A percentile compares a stretch with the other conserved stretches of the same genome.
phyloP scores from a whole-genome alignment of 2,797 vertebrate genomes.

The Enteromius treurensis region DNA sequence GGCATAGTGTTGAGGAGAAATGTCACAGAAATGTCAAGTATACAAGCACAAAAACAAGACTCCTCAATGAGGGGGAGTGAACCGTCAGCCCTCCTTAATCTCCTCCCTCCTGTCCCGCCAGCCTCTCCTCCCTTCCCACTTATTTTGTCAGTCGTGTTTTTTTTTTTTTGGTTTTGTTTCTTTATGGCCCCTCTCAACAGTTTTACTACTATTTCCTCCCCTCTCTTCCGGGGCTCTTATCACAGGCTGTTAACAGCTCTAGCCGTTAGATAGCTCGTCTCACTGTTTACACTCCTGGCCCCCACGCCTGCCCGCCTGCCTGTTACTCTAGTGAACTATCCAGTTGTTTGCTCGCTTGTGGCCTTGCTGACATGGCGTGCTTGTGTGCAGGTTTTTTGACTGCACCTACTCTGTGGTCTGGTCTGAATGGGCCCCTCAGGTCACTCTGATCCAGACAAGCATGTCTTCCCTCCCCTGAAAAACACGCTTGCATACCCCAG shows the following conservation, averaged over 20 bases:
- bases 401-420: constrained; percentile 55
- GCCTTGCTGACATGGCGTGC: constrained; percentile 60
- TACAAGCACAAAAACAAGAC: constrained; percentile 68
- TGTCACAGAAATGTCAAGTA: constrained; percentile 85
- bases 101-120: constrained; percentile 1
- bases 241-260: constrained; percentile 41
- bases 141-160: constrained; percentile 45
- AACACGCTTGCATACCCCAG: neutral
- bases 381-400: constrained; percentile 59
- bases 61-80: constrained; percentile 52
- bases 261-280: constrained; percentile 55
- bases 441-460: constrained; percentile 63
- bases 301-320: constrained; percentile 60
- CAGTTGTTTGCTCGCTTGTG: constrained; percentile 61
- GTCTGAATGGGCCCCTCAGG: constrained; percentile 59
- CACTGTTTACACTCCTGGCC: constrained; percentile 67
- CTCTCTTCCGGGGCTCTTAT: constrained; percentile 30
- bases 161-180: neutral
- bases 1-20: constrained; percentile 67
- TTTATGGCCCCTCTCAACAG: constrained; percentile 25
- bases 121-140: constrained; percentile 44
- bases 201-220: constrained; percentile 27
- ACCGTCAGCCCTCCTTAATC: constrained; percentile 22
- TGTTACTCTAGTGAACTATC: constrained; percentile 58
- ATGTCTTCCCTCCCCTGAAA: constrained; percentile 47